Evolutionary conservation across 1,140 invertebrate species (phyloP), one percentile per base, ranked within the genome.

Genomic region (Physella acuta): DNA sequence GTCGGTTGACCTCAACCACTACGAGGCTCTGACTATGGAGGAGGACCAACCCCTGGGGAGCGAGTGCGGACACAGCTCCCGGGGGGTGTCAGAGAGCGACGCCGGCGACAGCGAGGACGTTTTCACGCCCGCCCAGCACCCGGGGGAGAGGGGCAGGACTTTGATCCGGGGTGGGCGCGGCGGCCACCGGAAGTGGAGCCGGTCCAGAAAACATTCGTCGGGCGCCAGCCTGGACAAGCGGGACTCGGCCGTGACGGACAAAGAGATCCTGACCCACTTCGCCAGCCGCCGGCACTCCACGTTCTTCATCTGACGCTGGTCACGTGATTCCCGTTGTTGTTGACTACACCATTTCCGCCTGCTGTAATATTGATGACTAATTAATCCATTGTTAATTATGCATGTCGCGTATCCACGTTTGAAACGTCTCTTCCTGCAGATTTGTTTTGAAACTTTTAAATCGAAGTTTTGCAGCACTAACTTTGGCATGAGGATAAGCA

Each of bases 211-310:
- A 55, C 58, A 49, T 28, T 61, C 49, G 33, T 70, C 71, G 3
- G 59, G 64, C 3, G 26, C 39, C 33, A 66, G 52, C 20, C 39
- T 70, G 8, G 61, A 70, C 5, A 72, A 70, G 56, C 24, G 71
- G 17, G 60, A 44, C n/a, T 75, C 73, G 14, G 58, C 68, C 20
- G 68, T 75, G 5, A 72, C 73, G 0, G 73, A 75, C 39, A 63
- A 75, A 44, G 73, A 75, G 39, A 72, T 75, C 30, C 63, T 75
- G 30, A 68, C 58, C 16, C 73, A 75, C 58, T 75, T 72, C 51
- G 73, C 73, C 20, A 71, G 64, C 59, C 58, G 73, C 28, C 44
- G 73, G 28, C 73, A 75, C 59, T 75, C 73, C 56, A 75, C 71
- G 14, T 75, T 75, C 37, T 75, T 75, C 49, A 74, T 74, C 31